Percentiles rank a stretch among this genome's conserved stretches.
phyloP scores from a whole-genome alignment of 1,140 invertebrate species.

The Ruditapes philippinarum region DNA sequence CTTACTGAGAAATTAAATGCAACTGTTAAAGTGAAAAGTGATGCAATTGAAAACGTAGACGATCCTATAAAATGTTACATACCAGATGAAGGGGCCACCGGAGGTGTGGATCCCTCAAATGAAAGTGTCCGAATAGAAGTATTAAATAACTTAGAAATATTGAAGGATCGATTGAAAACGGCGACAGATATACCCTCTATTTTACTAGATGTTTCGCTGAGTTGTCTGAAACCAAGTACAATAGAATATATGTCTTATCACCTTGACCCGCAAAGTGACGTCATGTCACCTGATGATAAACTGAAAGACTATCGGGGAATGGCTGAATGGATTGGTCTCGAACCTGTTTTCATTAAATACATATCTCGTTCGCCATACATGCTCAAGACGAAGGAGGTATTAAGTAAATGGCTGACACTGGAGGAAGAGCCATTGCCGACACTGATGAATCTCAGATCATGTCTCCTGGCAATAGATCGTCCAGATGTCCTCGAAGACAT shows the following conservation, averaged over 20 bases:
- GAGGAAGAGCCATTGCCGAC: slow-evolving; percentile 15
- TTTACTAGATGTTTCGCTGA: slow-evolving; percentile 12
- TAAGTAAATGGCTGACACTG: slow-evolving; percentile 43
- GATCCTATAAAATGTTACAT: no score
- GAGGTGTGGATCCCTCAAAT: no score
- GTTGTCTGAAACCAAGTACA: slow-evolving; percentile 20
- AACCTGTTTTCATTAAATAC: slow-evolving; percentile 4
- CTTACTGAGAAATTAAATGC: no score
- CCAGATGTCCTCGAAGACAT: slow-evolving; percentile 28
- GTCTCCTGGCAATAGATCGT: slow-evolving; percentile 1
- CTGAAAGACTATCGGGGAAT: slow-evolving; percentile 49
- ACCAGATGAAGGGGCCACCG: no score
- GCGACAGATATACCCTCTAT: slow-evolving; percentile 11
- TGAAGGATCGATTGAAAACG: neutral
- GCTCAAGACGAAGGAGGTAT: slow-evolving; percentile 30
- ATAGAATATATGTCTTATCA: slow-evolving; percentile 19
- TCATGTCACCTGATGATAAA: neutral
- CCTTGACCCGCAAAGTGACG: slow-evolving; percentile 21
- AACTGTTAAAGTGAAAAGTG: no score
- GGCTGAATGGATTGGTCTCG: slow-evolving; percentile 28
- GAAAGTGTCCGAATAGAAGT: neutral
- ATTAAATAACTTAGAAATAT: neutral
- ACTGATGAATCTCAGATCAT: slow-evolving; percentile 28
- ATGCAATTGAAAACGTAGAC: no score
- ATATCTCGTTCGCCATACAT: neutral